Evolutionary conservation across 2,113 vertebrate genomes (phyloP).

Genomic region (Heterotilapia buettikoferi): DNA sequence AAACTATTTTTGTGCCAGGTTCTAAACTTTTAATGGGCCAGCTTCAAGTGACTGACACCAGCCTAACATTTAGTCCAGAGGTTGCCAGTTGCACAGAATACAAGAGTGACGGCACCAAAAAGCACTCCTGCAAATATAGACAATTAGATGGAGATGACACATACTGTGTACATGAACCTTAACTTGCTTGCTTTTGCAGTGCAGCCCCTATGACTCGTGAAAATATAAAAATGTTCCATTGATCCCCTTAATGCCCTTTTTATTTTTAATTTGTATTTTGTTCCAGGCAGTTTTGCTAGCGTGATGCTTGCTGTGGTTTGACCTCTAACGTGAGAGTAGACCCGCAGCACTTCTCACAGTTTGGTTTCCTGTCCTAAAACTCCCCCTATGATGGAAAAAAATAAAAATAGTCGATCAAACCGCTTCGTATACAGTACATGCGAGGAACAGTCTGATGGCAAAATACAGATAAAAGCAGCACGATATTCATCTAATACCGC

Average conservation of each 20-base stretch:
- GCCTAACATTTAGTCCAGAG: not conserved
- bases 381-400: not conserved
- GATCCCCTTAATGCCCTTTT: not conserved
- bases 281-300: not conserved
- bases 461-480: not conserved
- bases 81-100: not conserved
- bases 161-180: not conserved
- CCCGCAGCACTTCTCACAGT: not conserved
- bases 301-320: not conserved
- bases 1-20: not conserved
- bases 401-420: not conserved
- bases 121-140: not conserved
- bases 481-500: not conserved
- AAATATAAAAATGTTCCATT: not conserved
- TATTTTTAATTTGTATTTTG: not conserved
- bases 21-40: not conserved
- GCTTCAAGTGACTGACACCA: not conserved
- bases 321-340: not conserved
- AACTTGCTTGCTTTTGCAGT: not conserved
- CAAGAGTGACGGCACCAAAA: not conserved
- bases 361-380: constrained; percentile 14
- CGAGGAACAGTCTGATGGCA: not conserved
- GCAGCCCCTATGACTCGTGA: not conserved
- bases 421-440: not conserved
- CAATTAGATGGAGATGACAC: rapidly evolving